Conservation (phyloP, 64 coral and sea anemone species). For the Porites lutea region DNA sequence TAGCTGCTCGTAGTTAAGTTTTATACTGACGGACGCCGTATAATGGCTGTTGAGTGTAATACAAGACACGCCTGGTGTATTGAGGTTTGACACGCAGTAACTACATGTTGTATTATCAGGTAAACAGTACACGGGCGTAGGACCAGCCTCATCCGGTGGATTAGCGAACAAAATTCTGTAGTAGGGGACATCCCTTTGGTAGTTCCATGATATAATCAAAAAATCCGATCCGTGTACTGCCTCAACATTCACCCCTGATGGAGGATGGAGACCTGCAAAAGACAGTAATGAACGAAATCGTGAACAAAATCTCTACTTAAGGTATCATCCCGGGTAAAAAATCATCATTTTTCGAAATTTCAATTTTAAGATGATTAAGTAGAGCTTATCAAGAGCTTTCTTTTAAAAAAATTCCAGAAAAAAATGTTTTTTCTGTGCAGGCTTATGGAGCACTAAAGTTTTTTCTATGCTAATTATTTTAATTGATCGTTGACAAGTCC, state of each 20-base stretch:
- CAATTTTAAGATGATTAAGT: no score
- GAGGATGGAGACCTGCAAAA: neutral
- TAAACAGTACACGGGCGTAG: neutral
- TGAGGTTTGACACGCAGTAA: conserved; percentile 30
- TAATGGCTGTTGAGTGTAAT: conserved; percentile 22
- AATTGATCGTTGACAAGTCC: no score
- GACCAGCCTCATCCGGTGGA: conserved; percentile 8
- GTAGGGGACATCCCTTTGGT: neutral
- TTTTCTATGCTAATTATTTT: no score
- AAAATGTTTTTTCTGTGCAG: no score
- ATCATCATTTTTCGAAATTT: no score
- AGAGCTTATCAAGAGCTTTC: no score
- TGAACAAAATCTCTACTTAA: no score
- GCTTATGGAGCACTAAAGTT: no score
- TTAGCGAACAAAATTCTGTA: conserved; percentile 35
- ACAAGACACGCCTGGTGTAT: neutral
- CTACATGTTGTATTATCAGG: conserved; percentile 19
- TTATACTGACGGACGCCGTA: neutral
- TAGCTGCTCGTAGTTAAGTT: neutral
- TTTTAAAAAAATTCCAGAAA: no score
- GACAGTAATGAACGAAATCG: no score
- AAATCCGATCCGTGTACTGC: conserved; percentile 18
- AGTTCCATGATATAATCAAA: conserved; percentile 34
- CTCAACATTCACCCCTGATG: neutral
- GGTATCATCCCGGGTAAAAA: no score